Percentiles rank a stretch among this genome's conserved stretches.
Evolutionary conservation across 2,113 vertebrate genomes (phyloP).

Genomic region (Macquaria australasica): DNA sequence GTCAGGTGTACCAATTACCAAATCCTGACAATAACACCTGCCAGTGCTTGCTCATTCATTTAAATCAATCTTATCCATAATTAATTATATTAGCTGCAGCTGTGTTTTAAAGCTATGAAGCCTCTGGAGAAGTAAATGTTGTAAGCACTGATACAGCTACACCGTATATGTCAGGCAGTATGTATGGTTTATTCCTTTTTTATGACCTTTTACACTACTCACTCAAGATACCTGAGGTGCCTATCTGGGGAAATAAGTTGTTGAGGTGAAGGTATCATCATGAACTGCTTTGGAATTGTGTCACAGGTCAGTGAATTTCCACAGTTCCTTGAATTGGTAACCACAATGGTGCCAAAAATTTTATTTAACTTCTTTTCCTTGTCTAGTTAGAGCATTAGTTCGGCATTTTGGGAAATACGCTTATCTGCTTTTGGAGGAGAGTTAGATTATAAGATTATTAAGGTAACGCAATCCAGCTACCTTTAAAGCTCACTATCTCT

Average conservation of each 20-base stretch:
- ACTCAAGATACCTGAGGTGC: no score
- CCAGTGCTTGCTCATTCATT: background rate
- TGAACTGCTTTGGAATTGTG: background rate
- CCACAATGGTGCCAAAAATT: background rate
- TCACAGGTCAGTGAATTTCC: background rate
- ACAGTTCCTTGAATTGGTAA: background rate
- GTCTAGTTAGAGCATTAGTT: background rate
- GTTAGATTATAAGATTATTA: background rate
- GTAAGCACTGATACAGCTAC: background rate
- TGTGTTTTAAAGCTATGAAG: background rate
- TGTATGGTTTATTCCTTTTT: background rate
- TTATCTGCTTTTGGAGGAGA: background rate
- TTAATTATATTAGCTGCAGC: conserved; percentile 3
- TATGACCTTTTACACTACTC: background rate
- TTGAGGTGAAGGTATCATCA: background rate
- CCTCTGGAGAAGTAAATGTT: background rate
- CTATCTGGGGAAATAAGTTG: background rate
- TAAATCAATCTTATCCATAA: conserved; percentile 2
- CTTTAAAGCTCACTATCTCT: background rate
- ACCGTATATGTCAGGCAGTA: background rate
- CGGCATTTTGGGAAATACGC: background rate
- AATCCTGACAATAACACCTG: background rate
- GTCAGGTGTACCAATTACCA: background rate
- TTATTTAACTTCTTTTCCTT: background rate
- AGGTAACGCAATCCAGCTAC: background rate